Evolutionary conservation across 2,888 invertebrate species (phyloP).

Genomic region (Polia nebulosa): DNA sequence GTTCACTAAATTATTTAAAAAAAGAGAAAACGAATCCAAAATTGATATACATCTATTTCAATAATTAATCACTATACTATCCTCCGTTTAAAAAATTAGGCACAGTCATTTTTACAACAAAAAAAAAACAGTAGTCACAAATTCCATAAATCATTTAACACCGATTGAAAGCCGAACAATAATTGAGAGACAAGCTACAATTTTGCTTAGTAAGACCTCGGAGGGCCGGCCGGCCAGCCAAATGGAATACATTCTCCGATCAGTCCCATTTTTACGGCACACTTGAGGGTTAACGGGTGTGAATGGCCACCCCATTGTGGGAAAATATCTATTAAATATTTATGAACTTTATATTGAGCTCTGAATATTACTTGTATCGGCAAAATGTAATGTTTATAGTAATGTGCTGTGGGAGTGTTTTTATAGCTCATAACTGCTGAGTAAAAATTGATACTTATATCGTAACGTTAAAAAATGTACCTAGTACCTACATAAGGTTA

Average conservation of each 20-base stretch:
- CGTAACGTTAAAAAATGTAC: conserved; percentile 63
- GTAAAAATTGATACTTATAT: conserved; percentile 69
- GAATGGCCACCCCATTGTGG: conserved; percentile 90
- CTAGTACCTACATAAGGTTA: conserved; percentile 39
- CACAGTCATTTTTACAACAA: conserved; percentile 31
- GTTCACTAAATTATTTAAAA: not conserved
- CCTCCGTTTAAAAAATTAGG: conserved; percentile 11
- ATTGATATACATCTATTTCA: conserved; percentile 18
- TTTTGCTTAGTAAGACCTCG: conserved; percentile 83
- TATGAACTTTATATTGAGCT: conserved; percentile 83
- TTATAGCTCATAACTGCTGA: conserved; percentile 71
- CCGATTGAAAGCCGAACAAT: conserved; percentile 73
- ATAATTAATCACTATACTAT: conserved; percentile 49
- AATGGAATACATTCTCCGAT: conserved; percentile 86
- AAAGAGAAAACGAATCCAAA: conserved; percentile 9
- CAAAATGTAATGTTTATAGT: conserved; percentile 77
- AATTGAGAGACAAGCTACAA: conserved; percentile 81
- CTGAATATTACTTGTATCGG: conserved; percentile 76
- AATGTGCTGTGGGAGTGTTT: conserved; percentile 73
- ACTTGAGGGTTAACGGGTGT: conserved; percentile 87
- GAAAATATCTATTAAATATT: conserved; percentile 90
- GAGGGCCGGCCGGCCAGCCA: conserved; percentile 70
- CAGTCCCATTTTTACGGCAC: conserved; percentile 83
- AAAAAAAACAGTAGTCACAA: conserved; percentile 38
- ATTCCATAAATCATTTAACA: conserved; percentile 54